A percentile compares a stretch with the other conserved stretches of the same genome.
phyloP scores from a whole-genome alignment of 64 coral and sea anemone genomes.

The Montipora efflorescens region DNA sequence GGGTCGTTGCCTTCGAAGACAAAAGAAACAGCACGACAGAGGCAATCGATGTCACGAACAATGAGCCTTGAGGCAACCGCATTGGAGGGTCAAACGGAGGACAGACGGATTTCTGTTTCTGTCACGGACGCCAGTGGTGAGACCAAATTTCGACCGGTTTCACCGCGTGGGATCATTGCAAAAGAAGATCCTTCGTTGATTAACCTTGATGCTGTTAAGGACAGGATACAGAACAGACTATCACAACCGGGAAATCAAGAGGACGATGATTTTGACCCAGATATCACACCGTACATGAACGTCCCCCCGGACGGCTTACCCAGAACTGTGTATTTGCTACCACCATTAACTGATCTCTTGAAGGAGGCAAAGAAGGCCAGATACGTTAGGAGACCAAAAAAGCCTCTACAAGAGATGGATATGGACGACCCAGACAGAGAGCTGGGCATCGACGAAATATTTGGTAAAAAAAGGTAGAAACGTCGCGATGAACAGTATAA shows the following conservation, averaged over 20 bases:
- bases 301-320: slow-evolving; percentile 95
- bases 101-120: background rate
- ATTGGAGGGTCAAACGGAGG: background rate
- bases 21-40: background rate
- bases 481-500: background rate
- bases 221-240: slow-evolving; percentile 79
- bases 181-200: slow-evolving; percentile 52
- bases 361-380: slow-evolving; percentile 93
- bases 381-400: slow-evolving; percentile 85
- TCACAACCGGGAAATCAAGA: background rate
- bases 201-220: slow-evolving; percentile 73
- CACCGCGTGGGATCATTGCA: background rate
- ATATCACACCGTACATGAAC: slow-evolving; percentile 77
- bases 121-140: slow-evolving; percentile 26
- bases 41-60: background rate
- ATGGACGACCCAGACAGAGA: slow-evolving; percentile 92
- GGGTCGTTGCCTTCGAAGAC: background rate
- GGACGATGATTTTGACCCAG: slow-evolving; percentile 45
- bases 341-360: slow-evolving; percentile 82
- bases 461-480: slow-evolving; percentile 67
- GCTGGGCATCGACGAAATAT: slow-evolving; percentile 95
- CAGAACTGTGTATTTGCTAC: slow-evolving; percentile 84
- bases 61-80: background rate
- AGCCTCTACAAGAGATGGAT: slow-evolving; percentile 52
- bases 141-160: background rate